These are phyloP conservation scores for Allygus modestus DNA, from an alignment of 2,888 invertebrate genomes.

Conservation along the genomic window DNA sequence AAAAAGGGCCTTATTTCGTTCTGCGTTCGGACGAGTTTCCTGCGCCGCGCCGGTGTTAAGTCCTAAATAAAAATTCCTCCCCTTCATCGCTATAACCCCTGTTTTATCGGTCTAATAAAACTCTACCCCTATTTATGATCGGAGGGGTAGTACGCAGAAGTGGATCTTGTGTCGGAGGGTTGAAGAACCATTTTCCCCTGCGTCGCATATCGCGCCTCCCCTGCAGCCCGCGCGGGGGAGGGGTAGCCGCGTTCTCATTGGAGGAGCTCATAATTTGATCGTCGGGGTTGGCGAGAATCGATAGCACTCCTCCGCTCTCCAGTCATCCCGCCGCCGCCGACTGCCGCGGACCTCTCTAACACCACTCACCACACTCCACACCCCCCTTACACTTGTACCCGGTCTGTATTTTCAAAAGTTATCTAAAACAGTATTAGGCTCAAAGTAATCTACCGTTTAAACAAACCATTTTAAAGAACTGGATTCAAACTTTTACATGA, in stretches of 20 bases:
- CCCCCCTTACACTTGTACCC: background rate
- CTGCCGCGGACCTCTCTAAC: background rate
- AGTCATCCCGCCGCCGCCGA: slow-evolving; percentile 1
- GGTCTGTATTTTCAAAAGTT: slow-evolving; percentile 26
- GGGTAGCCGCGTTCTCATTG: slow-evolving; percentile 54
- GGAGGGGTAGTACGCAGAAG: slow-evolving; percentile 7
- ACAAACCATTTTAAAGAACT: no score
- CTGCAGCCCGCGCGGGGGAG: slow-evolving; percentile 3
- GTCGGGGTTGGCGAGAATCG: slow-evolving; percentile 55
- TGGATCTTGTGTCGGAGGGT: background rate
- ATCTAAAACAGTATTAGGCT: background rate
- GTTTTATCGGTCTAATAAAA: slow-evolving; percentile 66
- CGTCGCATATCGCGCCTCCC: slow-evolving; percentile 31
- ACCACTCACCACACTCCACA: background rate
- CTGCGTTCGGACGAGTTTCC: slow-evolving; percentile 62
- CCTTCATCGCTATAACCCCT: slow-evolving; percentile 65
- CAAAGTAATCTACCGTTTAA: no score
- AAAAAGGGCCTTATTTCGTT: slow-evolving; percentile 55
- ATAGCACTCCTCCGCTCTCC: background rate
- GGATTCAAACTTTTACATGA: no score
- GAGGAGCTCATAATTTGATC: slow-evolving; percentile 49
- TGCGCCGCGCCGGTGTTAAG: slow-evolving; percentile 54
- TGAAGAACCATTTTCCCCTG: slow-evolving; percentile 56
- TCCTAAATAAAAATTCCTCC: slow-evolving; percentile 65
- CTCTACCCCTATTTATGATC: slow-evolving; percentile 65